These are phyloP conservation scores for Trachelus iudaicus DNA, from an alignment of 2,888 invertebrate genomes.

Conservation along the genomic window DNA sequence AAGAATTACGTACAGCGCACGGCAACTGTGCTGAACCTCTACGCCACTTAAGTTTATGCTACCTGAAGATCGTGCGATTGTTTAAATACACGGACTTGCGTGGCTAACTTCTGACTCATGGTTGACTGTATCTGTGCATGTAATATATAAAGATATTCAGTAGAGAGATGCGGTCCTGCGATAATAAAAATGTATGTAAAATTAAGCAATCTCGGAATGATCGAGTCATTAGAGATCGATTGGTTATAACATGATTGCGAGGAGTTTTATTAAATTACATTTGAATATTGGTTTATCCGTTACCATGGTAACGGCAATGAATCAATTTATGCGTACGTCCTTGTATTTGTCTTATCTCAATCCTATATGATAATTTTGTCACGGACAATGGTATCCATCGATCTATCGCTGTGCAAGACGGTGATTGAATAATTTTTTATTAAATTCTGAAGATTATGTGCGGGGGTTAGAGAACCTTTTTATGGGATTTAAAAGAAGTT, in stretches of 20 bases:
- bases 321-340: neutral
- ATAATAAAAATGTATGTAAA: neutral
- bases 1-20: neutral
- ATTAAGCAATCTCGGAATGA: neutral
- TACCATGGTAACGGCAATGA: neutral
- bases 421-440: neutral
- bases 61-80: slow-evolving; percentile 3
- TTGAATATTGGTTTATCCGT: neutral
- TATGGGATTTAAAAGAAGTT: neutral
- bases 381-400: neutral
- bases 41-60: neutral
- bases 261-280: neutral
- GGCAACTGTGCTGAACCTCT: neutral
- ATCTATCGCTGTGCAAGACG: neutral
- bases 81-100: slow-evolving; percentile 3
- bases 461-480: neutral
- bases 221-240: neutral
- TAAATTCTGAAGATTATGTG: neutral
- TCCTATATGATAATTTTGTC: neutral
- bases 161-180: neutral
- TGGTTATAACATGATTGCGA: neutral
- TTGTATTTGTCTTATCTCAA: neutral
- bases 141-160: neutral
- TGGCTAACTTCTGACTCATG: neutral
- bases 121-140: neutral